Evolutionary conservation across 2,797 vertebrate genomes (phyloP), one percentile per base, ranked within the genome.

Genomic region (Dromococcyx pavoninus): DNA sequence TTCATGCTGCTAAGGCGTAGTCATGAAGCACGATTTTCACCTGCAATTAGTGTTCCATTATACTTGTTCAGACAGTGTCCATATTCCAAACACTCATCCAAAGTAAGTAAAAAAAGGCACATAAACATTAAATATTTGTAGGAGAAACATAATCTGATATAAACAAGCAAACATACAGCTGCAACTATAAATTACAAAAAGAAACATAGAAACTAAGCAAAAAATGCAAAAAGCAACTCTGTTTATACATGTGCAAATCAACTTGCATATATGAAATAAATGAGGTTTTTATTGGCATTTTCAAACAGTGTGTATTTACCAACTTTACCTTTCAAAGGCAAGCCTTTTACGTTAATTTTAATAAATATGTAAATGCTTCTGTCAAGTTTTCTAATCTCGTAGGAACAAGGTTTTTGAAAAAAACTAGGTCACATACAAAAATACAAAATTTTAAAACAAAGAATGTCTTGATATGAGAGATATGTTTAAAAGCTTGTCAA

Each of bases 201-300:
- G 72, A 92, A 93, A 83, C 81, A 86, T 15, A 96, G 91, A 91
- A 94, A 93, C 86, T 89, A 94, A 95, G 94, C 92, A 91, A 97
- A 97, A 97, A 96, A 96, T 91, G 94, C 86, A 96, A 86, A 96
- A 96, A 94, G 89, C 72, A 74, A 96, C 92, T 95, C 88, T 97
- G 95, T 98, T 97, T 97, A 97, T 96, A 98, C 97, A 97, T 97
- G 98, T 98, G 98, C 98, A 98, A 98, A 98, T 97, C 95, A 97
- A 98, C 92, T 95, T 96, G 96, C 97, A 97, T 97, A 98, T 96
- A 97, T 66, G 91, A 97, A 97, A 97, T 95, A 96, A 97, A 97
- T 95, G 97, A 97, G 97, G 97, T 97, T 97, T 96, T 97, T 96
- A 96, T 97, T 98, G 97, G 97, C 97, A 95, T 97, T 94, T 97